Conservation (phyloP, 2,888 invertebrate species). For the Danaus chrysippus region DNA sequence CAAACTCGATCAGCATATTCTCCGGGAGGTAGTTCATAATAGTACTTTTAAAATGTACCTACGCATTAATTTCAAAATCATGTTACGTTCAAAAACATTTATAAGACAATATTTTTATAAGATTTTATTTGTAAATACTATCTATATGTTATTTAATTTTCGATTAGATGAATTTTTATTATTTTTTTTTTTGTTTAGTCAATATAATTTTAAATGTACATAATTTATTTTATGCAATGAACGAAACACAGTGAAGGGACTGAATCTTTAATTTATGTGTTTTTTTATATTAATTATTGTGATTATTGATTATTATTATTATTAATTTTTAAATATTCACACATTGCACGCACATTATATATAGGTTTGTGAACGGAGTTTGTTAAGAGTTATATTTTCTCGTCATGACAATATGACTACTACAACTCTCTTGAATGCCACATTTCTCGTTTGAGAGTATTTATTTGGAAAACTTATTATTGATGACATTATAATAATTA, state of each 20-base stretch:
- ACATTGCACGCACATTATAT: slow-evolving; percentile 12
- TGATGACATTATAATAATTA: slow-evolving; percentile 8
- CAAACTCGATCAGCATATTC: slow-evolving; percentile 87
- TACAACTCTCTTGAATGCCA: neutral
- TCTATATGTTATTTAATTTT: slow-evolving; percentile 17
- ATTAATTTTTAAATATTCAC: slow-evolving; percentile 7
- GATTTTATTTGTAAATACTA: slow-evolving; percentile 33
- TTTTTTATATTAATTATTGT: slow-evolving; percentile 43
- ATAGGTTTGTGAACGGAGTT: neutral
- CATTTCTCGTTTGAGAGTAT: neutral
- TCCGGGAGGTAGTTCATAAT: slow-evolving; percentile 82
- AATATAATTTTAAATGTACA: slow-evolving; percentile 22
- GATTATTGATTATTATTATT: slow-evolving; percentile 13
- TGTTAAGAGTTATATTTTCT: neutral
- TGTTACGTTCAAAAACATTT: slow-evolving; percentile 16
- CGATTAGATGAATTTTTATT: slow-evolving; percentile 31
- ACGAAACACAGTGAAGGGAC: slow-evolving; percentile 51
- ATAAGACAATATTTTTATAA: slow-evolving; percentile 22
- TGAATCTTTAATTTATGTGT: slow-evolving; percentile 50
- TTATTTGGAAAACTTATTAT: neutral
- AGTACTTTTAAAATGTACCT: slow-evolving; percentile 11
- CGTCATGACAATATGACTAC: neutral
- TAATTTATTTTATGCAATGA: slow-evolving; percentile 26
- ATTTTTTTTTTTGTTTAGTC: slow-evolving; percentile 27
- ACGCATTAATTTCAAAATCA: slow-evolving; percentile 12